Conservation (phyloP, 2,113 vertebrate genomes). For the Alethe diademata region DNA sequence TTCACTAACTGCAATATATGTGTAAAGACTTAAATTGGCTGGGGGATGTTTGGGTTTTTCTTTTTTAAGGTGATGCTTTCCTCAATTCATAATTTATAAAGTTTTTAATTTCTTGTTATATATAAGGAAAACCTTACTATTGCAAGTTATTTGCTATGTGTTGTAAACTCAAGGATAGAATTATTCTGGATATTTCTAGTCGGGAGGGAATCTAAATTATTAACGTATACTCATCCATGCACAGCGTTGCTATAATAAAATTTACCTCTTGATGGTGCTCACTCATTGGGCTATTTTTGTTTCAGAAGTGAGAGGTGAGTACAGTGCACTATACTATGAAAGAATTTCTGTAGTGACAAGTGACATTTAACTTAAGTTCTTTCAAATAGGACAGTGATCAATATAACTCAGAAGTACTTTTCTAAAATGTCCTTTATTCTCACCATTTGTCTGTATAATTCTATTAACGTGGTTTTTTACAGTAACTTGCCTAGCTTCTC, state of each 20-base stretch:
- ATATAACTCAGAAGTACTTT: accelerated
- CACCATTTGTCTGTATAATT: accelerated
- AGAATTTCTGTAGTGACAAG: accelerated
- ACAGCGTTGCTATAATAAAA: accelerated
- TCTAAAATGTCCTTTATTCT: not conserved
- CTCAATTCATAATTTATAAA: accelerated
- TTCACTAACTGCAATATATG: accelerated
- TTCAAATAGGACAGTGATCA: accelerated
- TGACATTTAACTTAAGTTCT: accelerated
- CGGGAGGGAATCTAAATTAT: accelerated
- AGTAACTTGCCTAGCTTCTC: not conserved
- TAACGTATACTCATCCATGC: accelerated
- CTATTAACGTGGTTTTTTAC: accelerated
- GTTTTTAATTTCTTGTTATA: accelerated
- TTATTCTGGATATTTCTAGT: accelerated
- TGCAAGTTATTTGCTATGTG: accelerated
- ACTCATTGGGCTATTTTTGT: accelerated
- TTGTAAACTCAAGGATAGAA: accelerated
- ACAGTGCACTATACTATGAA: accelerated
- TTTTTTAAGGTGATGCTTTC: no score
- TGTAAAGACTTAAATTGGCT: accelerated
- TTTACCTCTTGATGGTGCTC: not conserved
- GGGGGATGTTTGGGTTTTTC: accelerated
- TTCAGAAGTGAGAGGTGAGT: accelerated
- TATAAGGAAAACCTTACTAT: accelerated